Conservation (phyloP, 2,797 vertebrate species). For the Notolepis coatsorum region DNA sequence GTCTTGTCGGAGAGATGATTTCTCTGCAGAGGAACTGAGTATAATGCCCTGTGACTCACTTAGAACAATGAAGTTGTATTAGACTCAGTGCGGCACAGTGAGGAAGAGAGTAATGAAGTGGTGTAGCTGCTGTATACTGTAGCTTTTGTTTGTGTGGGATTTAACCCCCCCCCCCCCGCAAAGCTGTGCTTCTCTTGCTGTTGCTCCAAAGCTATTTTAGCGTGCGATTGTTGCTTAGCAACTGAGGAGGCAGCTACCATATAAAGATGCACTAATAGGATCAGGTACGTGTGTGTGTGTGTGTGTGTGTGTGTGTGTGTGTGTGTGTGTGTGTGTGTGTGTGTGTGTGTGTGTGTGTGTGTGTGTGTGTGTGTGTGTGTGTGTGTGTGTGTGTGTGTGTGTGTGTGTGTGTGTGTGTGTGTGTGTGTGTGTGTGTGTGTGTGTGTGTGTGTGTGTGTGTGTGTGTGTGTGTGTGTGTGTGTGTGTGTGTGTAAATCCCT, state of each 20-base stretch:
- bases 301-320: constrained; percentile 20
- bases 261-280: constrained; percentile 53
- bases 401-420: too few species aligned
- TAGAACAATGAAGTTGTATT: too few species aligned
- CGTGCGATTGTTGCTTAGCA: constrained; percentile 82
- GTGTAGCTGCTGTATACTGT: constrained; percentile 22
- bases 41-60: too few species aligned
- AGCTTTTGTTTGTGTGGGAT: constrained; percentile 42
- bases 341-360: neutral
- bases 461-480: too few species aligned
- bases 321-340: constrained; percentile 44
- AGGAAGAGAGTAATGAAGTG: constrained; percentile 1
- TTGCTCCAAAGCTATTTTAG: constrained; percentile 73
- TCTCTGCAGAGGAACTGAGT: too few species aligned
- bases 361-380: constrained; percentile 11
- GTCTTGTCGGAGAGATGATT: too few species aligned
- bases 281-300: neutral
- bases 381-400: neutral
- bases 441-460: too few species aligned
- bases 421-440: too few species aligned
- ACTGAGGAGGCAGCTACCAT: constrained; percentile 74
- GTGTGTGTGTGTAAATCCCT: too few species aligned
- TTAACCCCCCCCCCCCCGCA: constrained; percentile 46
- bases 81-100: too few species aligned
- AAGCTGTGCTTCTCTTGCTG: constrained; percentile 36